Evolutionary conservation across 2,888 invertebrate genomes (phyloP).

Genomic region (Mimachlamys varia): DNA sequence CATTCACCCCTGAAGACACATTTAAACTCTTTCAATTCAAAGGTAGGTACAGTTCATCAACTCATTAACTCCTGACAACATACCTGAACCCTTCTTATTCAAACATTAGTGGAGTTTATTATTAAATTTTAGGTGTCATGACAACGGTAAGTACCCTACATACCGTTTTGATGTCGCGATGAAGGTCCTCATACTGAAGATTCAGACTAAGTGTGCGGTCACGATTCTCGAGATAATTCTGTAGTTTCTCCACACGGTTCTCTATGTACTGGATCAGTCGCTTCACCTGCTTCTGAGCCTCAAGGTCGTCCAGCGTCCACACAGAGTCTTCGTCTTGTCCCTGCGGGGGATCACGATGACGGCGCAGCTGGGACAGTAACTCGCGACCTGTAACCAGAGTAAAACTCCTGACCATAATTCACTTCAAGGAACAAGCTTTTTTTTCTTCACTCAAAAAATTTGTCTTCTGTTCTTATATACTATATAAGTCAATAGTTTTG

Average conservation of each 20-base stretch:
- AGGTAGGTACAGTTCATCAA: no score
- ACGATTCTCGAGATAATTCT: constrained; percentile 68
- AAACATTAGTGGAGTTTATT: no score
- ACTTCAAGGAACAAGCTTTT: no score
- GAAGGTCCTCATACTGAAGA: constrained; percentile 69
- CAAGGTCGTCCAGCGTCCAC: constrained; percentile 75
- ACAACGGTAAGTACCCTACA: constrained; percentile 69
- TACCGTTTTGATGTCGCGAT: constrained; percentile 71
- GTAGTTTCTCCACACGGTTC: constrained; percentile 74
- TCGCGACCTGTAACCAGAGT: constrained; percentile 67
- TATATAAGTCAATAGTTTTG: no score
- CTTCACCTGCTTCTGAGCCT: constrained; percentile 76
- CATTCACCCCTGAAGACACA: no score
- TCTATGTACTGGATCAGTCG: constrained; percentile 75
- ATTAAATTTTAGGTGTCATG: no score
- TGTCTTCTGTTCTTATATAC: no score
- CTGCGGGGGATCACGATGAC: not conserved
- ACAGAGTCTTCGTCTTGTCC: constrained; percentile 62
- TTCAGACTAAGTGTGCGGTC: constrained; percentile 66
- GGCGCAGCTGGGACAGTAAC: constrained; percentile 69
- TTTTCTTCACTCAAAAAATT: no score
- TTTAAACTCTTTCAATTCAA: no score
- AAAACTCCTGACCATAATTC: not conserved
- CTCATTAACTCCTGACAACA: no score
- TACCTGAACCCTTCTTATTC: no score